Evolutionary conservation across 2,797 vertebrate species (phyloP).

Genomic region (Cercopithecus mitis): DNA sequence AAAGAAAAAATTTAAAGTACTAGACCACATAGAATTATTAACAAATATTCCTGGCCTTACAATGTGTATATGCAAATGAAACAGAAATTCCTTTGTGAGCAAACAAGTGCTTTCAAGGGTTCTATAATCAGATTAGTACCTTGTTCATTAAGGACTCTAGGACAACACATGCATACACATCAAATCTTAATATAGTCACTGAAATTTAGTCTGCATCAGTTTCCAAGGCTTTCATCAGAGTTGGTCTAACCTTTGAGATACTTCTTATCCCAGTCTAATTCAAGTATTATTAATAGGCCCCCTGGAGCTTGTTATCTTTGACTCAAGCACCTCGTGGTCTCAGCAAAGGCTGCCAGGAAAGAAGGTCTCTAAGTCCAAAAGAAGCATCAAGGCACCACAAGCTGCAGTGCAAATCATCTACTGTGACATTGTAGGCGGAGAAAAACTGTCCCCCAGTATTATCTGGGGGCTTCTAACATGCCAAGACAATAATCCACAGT

Average conservation of each 20-base stretch:
- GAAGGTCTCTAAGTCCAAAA: constrained; percentile 65
- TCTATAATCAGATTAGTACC: not conserved
- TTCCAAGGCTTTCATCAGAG: not conserved
- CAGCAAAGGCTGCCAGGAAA: constrained; percentile 67
- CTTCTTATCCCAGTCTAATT: constrained; percentile 44
- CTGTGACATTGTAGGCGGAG: constrained; percentile 38
- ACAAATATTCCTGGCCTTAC: not conserved
- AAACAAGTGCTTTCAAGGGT: not conserved
- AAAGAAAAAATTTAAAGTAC: not conserved
- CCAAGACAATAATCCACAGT: not conserved
- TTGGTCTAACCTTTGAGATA: not conserved
- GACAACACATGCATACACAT: not conserved
- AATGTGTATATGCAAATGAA: not conserved
- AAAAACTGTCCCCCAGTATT: not conserved
- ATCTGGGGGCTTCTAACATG: not conserved
- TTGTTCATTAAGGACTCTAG: not conserved
- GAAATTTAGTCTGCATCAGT: not conserved
- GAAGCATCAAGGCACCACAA: constrained; percentile 59
- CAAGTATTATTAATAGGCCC: constrained; percentile 66
- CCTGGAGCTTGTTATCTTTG: constrained; percentile 51
- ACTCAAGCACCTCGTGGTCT: constrained; percentile 44
- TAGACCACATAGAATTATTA: not conserved
- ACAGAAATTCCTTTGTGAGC: not conserved
- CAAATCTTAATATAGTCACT: not conserved
- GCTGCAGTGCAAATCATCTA: not conserved